Evolutionary conservation across 2,113 vertebrate species (phyloP).

Genomic region (Entelurus aequoreus): DNA sequence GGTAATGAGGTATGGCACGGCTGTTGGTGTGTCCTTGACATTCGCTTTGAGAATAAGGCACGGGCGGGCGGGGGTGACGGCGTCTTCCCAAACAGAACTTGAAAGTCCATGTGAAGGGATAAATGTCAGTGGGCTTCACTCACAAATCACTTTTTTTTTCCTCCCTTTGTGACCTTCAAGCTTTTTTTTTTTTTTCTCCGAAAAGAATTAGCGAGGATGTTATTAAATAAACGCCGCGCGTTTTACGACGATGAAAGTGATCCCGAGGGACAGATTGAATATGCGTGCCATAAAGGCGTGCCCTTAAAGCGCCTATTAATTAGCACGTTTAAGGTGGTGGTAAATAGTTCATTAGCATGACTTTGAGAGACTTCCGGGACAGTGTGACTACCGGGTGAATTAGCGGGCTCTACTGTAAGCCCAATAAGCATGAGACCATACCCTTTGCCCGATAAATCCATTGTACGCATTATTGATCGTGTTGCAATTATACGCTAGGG

Average conservation of each 20-base stretch:
- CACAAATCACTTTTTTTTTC: slow-evolving; percentile 55
- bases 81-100: slow-evolving; percentile 60
- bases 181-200: slow-evolving; percentile 11
- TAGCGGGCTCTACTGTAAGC: not conserved
- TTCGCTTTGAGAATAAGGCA: slow-evolving; percentile 59
- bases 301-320: slow-evolving; percentile 60
- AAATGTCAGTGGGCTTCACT: slow-evolving; percentile 68
- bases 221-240: slow-evolving; percentile 43
- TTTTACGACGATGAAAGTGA: slow-evolving; percentile 45
- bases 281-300: slow-evolving; percentile 39
- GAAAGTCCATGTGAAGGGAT: slow-evolving; percentile 58
- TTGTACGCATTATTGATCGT: slow-evolving; percentile 40
- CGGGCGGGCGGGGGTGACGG: slow-evolving; percentile 25
- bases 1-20: slow-evolving; percentile 63
- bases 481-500: slow-evolving; percentile 50
- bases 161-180: slow-evolving; percentile 61
- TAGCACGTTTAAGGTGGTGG: slow-evolving; percentile 45
- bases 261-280: slow-evolving; percentile 42
- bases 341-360: slow-evolving; percentile 58
- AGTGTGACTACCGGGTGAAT: slow-evolving; percentile 37
- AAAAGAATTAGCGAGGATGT: slow-evolving; percentile 52
- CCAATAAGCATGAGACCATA: slow-evolving; percentile 16
- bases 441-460: slow-evolving; percentile 20
- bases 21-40: slow-evolving; percentile 70
- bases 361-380: slow-evolving; percentile 48